phyloP scores from a whole-genome alignment of 1,140 invertebrate species.

The Agrypnia vestita region DNA sequence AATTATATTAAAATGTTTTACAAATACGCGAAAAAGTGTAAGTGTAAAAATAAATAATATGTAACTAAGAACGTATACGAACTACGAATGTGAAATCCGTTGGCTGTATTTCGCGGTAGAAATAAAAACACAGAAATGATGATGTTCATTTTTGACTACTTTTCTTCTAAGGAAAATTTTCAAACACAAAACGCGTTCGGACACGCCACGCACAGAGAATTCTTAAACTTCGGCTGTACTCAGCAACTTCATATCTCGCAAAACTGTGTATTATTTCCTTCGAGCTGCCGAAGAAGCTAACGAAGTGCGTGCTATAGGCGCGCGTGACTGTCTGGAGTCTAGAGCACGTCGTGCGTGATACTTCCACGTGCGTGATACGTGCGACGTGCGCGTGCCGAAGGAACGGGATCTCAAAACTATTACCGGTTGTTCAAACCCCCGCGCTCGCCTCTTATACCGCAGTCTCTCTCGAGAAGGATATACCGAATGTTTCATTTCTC shows the following conservation, averaged over 20 bases:
- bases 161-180: no score
- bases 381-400: slow-evolving; percentile 27
- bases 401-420: slow-evolving; percentile 34
- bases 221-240: neutral
- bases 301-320: slow-evolving; percentile 24
- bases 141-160: no score
- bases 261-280: slow-evolving; percentile 10
- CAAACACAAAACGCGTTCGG: slow-evolving; percentile 13
- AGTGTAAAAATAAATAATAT: no score
- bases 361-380: neutral
- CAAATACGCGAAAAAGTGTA: no score
- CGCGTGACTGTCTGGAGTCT: neutral
- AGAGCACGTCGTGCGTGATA: slow-evolving; percentile 29
- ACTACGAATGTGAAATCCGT: no score
- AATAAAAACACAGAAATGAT: no score
- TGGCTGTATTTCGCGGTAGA: no score
- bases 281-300: slow-evolving; percentile 21
- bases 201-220: neutral
- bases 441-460: neutral
- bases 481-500: slow-evolving; percentile 14
- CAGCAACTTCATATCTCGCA: neutral
- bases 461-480: neutral
- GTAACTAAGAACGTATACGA: no score
- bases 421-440: slow-evolving; percentile 9
- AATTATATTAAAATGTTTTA: no score